Percentiles rank a stretch among this genome's conserved stretches.
These are phyloP conservation scores for Petrocephalus sullivani DNA, from an alignment of 2,797 vertebrate genomes.

Conservation along the genomic window DNA sequence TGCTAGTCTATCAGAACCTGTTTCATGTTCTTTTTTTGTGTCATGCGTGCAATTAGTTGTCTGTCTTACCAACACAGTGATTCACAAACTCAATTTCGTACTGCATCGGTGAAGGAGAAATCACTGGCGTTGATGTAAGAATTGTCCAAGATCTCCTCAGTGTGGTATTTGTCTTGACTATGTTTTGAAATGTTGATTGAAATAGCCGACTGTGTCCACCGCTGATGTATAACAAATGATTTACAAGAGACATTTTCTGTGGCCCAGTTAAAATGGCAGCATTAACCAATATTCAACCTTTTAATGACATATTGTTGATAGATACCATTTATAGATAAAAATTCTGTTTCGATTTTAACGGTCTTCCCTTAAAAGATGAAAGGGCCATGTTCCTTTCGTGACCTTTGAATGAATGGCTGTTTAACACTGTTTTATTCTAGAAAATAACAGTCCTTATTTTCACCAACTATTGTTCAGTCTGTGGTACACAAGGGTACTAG, in stretches of 20 bases:
- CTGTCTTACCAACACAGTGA: not conserved
- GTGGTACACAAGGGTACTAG: not conserved
- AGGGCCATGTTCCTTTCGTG: not conserved
- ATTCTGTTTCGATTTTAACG: not conserved
- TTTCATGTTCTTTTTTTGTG: not conserved
- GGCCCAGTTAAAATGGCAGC: not conserved
- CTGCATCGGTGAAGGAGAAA: not conserved
- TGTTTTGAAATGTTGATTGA: constrained; percentile 6
- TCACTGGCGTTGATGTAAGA: not conserved
- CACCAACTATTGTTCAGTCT: not conserved
- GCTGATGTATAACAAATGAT: not conserved
- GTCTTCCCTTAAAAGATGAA: not conserved
- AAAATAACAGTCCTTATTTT: not conserved
- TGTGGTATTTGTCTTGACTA: not conserved
- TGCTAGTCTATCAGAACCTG: not conserved
- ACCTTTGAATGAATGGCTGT: not conserved
- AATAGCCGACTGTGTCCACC: not conserved
- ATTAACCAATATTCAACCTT: not conserved
- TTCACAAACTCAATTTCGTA: not conserved
- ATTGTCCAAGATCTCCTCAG: not conserved
- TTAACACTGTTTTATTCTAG: not conserved
- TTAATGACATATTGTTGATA: not conserved
- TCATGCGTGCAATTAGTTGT: not conserved
- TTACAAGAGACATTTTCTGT: not conserved
- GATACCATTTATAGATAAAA: not conserved